A percentile compares a stretch with the other conserved stretches of the same genome.
Conservation (phyloP, 2,797 vertebrate genomes). For the Hephaestus fuliginosus region DNA sequence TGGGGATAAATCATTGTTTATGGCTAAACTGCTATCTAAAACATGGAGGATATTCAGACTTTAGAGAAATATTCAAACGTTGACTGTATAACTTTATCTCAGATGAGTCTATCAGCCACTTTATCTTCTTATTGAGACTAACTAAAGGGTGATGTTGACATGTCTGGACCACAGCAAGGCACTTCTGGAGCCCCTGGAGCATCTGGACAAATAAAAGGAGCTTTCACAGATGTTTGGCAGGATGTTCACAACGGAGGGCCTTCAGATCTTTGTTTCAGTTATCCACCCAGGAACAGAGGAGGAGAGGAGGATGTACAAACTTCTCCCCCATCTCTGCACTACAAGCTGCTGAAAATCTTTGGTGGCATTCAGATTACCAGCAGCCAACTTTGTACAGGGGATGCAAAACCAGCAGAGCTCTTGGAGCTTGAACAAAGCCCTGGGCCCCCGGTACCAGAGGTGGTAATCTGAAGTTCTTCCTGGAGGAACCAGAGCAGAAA, state of each 20-base stretch:
- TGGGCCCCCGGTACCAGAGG: not conserved
- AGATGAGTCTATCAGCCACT: not conserved
- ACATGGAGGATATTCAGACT: not conserved
- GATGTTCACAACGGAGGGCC: slow-evolving; percentile 1
- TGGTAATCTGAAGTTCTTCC: not conserved
- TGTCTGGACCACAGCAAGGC: not conserved
- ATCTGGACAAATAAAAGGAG: not conserved
- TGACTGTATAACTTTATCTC: not conserved
- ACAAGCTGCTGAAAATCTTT: not conserved
- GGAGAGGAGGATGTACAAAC: not conserved
- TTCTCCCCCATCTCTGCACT: not conserved
- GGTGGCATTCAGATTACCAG: not conserved
- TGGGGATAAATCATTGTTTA: not conserved
- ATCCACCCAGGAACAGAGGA: not conserved
- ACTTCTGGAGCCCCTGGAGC: not conserved
- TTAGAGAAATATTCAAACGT: not conserved
- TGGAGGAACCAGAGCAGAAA: not conserved
- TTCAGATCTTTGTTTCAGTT: not conserved
- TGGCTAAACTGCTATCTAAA: not conserved
- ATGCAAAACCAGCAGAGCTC: not conserved
- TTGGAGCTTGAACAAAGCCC: not conserved
- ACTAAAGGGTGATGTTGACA: not conserved
- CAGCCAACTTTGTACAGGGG: not conserved
- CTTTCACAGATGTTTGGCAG: not conserved
- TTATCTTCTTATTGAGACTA: not conserved